A percentile compares a stretch with the other conserved stretches of the same genome.
Evolutionary conservation across 1,140 invertebrate genomes (phyloP).

Genomic region (Neodiprion lecontei): DNA sequence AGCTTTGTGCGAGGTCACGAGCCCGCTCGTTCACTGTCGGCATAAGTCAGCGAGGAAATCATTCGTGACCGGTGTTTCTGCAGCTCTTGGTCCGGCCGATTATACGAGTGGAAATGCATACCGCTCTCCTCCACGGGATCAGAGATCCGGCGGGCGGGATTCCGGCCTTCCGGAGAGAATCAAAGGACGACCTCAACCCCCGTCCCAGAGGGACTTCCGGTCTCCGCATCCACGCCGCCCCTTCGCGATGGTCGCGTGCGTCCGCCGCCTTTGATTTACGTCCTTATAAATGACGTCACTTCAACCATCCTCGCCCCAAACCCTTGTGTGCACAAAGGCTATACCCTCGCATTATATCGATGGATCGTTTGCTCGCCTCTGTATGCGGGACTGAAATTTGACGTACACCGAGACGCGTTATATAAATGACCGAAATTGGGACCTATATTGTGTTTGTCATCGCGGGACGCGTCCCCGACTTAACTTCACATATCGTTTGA

Average conservation of each 20-base stretch:
- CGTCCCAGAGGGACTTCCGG: neutral
- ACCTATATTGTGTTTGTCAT: constrained; percentile 64
- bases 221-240: constrained; percentile 23
- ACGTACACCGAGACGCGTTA: constrained; percentile 46
- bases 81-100: neutral
- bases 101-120: neutral
- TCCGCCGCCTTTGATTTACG: constrained; percentile 63
- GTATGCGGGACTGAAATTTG: neutral
- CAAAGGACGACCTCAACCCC: neutral
- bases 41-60: too few relatives aligned
- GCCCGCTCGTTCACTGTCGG: too few relatives aligned
- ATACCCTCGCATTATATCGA: constrained; percentile 57
- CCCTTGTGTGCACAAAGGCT: constrained; percentile 60
- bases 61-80: neutral
- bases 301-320: constrained; percentile 43
- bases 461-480: constrained; percentile 52
- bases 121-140: too few relatives aligned
- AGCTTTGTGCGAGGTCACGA: too few relatives aligned
- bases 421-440: constrained; percentile 62
- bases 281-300: constrained; percentile 65
- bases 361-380: neutral
- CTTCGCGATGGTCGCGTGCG: constrained; percentile 39
- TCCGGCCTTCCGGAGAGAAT: neutral
- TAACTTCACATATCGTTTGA: constrained; percentile 22
- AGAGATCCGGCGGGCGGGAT: constrained; percentile 3